Evolutionary conservation across 2,113 vertebrate species (phyloP).

Genomic region (Pitta sordida): DNA sequence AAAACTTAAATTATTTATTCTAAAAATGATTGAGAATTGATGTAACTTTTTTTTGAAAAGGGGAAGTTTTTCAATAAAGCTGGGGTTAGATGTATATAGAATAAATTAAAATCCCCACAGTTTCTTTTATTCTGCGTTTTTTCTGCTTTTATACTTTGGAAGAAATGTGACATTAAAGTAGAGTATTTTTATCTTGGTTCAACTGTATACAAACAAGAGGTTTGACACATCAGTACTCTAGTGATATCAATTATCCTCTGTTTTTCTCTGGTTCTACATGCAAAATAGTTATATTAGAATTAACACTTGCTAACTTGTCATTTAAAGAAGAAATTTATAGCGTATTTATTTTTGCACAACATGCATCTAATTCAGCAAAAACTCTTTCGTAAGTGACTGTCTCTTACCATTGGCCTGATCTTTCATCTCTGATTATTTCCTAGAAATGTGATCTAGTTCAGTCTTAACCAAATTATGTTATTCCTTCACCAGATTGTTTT

Average conservation of each 20-base stretch:
- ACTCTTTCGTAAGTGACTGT: background rate
- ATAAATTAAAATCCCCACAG: background rate
- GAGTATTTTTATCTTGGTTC: background rate
- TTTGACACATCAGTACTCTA: background rate
- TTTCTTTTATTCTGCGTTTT: background rate
- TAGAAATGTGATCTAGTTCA: background rate
- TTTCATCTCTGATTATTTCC: background rate
- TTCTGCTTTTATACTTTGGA: background rate
- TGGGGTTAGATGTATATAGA: background rate
- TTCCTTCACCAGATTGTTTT: background rate
- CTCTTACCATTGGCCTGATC: background rate
- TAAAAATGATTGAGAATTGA: background rate
- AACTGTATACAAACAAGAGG: background rate
- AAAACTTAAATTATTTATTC: background rate
- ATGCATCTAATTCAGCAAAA: background rate
- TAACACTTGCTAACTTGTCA: background rate
- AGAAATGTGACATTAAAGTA: background rate
- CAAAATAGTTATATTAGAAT: background rate
- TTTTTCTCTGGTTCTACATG: background rate
- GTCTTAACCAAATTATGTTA: background rate
- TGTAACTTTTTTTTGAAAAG: background rate
- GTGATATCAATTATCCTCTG: background rate
- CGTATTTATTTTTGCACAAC: background rate
- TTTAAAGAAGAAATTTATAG: background rate
- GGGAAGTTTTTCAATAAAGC: background rate